Base-by-base conservation (phyloP, 2,113 vertebrate genomes). In the Cephalopholis sonnerati region DNA sequence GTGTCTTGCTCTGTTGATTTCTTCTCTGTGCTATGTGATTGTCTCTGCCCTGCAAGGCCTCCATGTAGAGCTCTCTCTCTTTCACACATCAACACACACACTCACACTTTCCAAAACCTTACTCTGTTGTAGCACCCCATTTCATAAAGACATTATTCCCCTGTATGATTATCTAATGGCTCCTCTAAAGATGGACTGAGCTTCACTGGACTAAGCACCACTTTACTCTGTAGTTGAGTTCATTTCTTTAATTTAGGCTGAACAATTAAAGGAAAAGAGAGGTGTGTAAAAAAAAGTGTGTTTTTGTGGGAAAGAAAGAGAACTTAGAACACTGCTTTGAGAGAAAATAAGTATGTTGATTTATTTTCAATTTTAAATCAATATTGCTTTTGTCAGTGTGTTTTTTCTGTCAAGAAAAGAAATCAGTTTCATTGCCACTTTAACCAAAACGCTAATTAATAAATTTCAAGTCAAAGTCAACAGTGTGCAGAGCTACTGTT, bases 171-270 rank as follows among this genome's bases (percentile, higher is more conserved):
- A 89, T 79, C 62, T 87, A 83, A 85, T 85, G 58, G 68, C 65
- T 79, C 16, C 77, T 83, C 76, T 61, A 73, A 74, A 83, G 65
- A 84, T 87, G 68, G 67, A 70, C 81, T 83, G 82, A 74, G 82
- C 82, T 81, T 86, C 75, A 78, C 67, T 90, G 81, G 82, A 82
- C 83, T 86, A 86, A 89, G 74, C 10, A 89, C 87, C 83, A 81
- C 85, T 89, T 90, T 78, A 83, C 53, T 48, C 57, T n/a, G 36
- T 75, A 81, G 66, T 76, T 73, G 59, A 69, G 74, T 83, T 83
- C 29, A 72, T 27, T 82, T 15, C 70, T 81, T 76, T 75, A 81
- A 85, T 87, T 83, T 50, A 39, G 62, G 66, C 22, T 54, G 27
- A 83, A 66, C 44, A 64, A 61, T 75, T 73, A 29, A 79, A 80